Evolutionary conservation across 1,140 invertebrate species (phyloP), one percentile per base, ranked within the genome.

Genomic region (Grapholita molesta): DNA sequence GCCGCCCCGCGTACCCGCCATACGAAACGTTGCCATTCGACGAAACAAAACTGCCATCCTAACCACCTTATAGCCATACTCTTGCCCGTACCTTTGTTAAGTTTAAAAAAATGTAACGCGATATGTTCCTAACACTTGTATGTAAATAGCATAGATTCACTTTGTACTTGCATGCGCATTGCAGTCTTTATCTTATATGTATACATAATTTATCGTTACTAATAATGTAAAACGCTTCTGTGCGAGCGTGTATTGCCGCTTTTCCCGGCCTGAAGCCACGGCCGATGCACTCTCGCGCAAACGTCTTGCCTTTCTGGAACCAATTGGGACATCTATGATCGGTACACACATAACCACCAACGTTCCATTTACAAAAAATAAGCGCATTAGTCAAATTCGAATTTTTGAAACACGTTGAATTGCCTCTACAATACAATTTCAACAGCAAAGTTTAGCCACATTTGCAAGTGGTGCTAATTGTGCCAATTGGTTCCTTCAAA

Each of bases 121-220:
- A 91, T 85, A 91, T 88, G 89, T 91, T 91, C 89, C 89, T 91
- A 91, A 91, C 89, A 87, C 86, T 88, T 90, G 89, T 91, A 66
- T 42, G 35, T 35, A 91, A 82, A 89, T 90, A 90, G 88, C 82
- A 91, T 91, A 91, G 89, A 83, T 86, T 86, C 86, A 88, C 82
- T 80, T 83, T 81, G 84, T 80, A 80, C 78, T 77, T 89, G 89
- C 89, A 91, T 91, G 89, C 86, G 89, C 89, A 89, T 85, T 82
- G 84, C 86, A 88, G 79, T 84, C 82, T 81, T 76, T 82, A 80
- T 78, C 79, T 83, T 77, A 78, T 87, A 85, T 86, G 71, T 86
- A 85, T 87, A 72, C 87, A 83, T 87, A 75, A 69, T 73, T 72
- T 77, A 74, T 76, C 67, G 74, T 69, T 77, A 77, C 74, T 79